These are phyloP conservation scores for Drosophila glabriapex DNA, from an alignment of 2,888 invertebrate species.

Conservation along the genomic window DNA sequence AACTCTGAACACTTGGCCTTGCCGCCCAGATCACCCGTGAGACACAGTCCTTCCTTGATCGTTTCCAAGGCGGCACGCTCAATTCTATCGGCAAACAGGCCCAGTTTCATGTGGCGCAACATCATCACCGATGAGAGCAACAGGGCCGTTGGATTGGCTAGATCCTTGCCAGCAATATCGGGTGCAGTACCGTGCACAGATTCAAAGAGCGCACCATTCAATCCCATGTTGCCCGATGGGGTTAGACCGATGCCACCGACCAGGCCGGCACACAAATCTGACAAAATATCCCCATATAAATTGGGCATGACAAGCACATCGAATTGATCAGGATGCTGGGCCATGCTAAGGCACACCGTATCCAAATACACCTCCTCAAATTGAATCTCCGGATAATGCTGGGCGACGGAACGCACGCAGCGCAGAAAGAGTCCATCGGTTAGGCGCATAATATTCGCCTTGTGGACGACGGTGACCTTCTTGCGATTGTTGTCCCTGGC, in stretches of 20 bases:
- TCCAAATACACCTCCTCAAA: slow-evolving; percentile 99
- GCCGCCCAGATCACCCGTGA: slow-evolving; percentile 99
- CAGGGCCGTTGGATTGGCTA: slow-evolving; percentile 99
- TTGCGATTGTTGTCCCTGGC: slow-evolving; percentile 95
- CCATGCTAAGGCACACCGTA: slow-evolving; percentile 99
- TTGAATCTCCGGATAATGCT: slow-evolving; percentile 95
- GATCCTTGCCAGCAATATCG: slow-evolving; percentile 98
- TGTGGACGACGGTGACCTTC: slow-evolving; percentile 99
- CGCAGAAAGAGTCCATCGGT: slow-evolving; percentile 99
- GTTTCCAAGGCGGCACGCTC: slow-evolving; percentile 93
- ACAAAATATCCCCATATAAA: slow-evolving; percentile 99
- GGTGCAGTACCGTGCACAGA: slow-evolving; percentile 99
- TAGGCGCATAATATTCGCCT: slow-evolving; percentile 99
- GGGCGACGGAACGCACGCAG: slow-evolving; percentile 97
- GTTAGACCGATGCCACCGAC: slow-evolving; percentile 99
- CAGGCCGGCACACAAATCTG: slow-evolving; percentile 99
- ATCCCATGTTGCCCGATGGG: slow-evolving; percentile 99
- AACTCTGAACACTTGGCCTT: slow-evolving; percentile 98
- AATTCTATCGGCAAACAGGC: slow-evolving; percentile 91
- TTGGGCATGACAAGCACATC: slow-evolving; percentile 99
- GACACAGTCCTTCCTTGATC: slow-evolving; percentile 92
- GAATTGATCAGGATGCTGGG: slow-evolving; percentile 97
- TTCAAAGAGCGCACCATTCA: slow-evolving; percentile 99
- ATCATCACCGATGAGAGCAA: slow-evolving; percentile 99
- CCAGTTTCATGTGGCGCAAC: slow-evolving; percentile 96